Evolutionary conservation across 2,797 vertebrate genomes (phyloP).

Genomic region (Aythya fuligula): DNA sequence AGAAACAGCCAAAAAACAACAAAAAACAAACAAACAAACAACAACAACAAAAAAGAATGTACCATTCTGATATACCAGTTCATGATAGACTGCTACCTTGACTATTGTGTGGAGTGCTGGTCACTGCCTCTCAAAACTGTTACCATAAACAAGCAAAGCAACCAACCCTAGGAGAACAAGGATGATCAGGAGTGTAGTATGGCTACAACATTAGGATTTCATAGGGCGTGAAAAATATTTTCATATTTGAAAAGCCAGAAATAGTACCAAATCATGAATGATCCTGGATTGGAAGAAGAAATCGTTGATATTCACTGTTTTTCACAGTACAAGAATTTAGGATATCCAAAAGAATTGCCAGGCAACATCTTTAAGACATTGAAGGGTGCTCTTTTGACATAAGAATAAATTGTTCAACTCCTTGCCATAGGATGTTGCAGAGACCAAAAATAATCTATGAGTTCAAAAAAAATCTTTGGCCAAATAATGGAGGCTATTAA

Average conservation of each 20-base stretch:
- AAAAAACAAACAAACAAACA: neutral
- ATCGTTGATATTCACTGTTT: neutral
- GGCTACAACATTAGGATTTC: neutral
- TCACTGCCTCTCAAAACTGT: neutral
- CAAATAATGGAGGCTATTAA: neutral
- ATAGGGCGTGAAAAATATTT: neutral
- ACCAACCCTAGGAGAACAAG: neutral
- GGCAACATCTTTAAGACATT: neutral
- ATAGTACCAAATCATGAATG: neutral
- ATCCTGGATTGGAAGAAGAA: neutral
- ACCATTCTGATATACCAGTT: neutral
- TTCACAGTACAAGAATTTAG: neutral
- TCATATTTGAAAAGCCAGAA: neutral
- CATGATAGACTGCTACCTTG: neutral
- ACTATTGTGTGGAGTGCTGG: neutral
- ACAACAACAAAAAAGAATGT: neutral
- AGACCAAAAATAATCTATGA: neutral
- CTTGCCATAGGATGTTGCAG: neutral
- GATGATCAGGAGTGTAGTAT: neutral
- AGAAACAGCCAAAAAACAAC: neutral
- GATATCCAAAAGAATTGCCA: neutral
- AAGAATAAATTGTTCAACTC: neutral
- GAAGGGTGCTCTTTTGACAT: neutral
- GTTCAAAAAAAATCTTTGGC: neutral
- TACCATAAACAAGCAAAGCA: neutral